These are phyloP conservation scores for Phodopus roborovskii DNA, from an alignment of 2,113 vertebrate species.

Conservation along the genomic window DNA sequence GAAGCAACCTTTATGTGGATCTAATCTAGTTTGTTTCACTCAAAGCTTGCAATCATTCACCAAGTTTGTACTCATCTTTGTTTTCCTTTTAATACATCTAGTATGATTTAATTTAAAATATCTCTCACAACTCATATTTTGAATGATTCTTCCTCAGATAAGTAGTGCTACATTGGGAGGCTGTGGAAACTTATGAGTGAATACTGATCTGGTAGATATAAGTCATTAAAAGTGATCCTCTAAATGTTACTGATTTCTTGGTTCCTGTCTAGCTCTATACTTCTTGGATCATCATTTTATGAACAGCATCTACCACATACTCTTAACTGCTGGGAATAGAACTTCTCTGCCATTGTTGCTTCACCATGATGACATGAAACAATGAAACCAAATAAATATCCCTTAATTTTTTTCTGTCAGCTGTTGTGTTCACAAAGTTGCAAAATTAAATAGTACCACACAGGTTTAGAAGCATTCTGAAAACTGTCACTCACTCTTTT, in stretches of 20 bases:
- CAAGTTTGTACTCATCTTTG: background rate
- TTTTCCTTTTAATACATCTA: background rate
- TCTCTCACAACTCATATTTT: background rate
- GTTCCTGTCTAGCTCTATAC: background rate
- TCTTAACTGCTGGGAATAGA: background rate
- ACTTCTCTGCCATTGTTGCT: background rate
- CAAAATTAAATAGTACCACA: background rate
- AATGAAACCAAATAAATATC: background rate
- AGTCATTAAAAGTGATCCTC: background rate
- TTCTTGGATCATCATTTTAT: background rate
- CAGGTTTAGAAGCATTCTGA: background rate
- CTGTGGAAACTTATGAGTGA: background rate
- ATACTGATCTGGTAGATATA: background rate
- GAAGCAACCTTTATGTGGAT: background rate
- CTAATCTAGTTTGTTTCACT: background rate
- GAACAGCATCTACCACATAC: background rate
- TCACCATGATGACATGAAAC: background rate
- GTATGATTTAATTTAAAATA: background rate
- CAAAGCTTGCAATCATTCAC: background rate
- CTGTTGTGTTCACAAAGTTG: background rate
- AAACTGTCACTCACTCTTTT: background rate
- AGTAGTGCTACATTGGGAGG: background rate
- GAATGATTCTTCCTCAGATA: background rate
- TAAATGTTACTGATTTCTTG: background rate
- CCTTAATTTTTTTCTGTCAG: background rate